Evolutionary conservation across 2,113 vertebrate species (phyloP).

Genomic region (Smithornis capensis): DNA sequence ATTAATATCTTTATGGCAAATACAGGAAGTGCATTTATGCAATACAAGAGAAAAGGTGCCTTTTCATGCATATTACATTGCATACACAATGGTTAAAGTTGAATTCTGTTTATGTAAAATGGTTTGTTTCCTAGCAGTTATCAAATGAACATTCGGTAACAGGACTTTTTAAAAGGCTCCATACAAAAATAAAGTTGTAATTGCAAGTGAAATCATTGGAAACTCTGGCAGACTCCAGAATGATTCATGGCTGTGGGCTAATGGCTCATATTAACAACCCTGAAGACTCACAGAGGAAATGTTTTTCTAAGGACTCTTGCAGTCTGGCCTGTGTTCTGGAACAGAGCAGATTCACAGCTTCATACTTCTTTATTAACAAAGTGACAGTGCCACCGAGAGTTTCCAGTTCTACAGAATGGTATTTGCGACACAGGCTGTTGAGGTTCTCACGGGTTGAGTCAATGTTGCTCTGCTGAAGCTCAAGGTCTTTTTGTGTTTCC

Average conservation of each 20-base stretch:
- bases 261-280: background rate
- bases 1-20: background rate
- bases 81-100: background rate
- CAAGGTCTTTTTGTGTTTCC: slow-evolving; percentile 86
- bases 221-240: slow-evolving; percentile 27
- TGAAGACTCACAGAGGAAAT: slow-evolving; percentile 80
- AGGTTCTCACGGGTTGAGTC: slow-evolving; percentile 83
- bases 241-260: slow-evolving; percentile 9
- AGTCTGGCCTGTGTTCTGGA: slow-evolving; percentile 80
- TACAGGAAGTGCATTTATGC: background rate
- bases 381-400: slow-evolving; percentile 82
- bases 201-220: slow-evolving; percentile 20
- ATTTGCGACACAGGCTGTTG: slow-evolving; percentile 85
- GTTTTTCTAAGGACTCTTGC: slow-evolving; percentile 86
- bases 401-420: slow-evolving; percentile 85
- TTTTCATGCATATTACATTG: background rate
- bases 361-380: slow-evolving; percentile 83
- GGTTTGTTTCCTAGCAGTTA: background rate
- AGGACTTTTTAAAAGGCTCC: background rate
- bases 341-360: slow-evolving; percentile 82
- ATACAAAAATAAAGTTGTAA: background rate
- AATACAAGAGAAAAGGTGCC: background rate
- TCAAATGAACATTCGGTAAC: background rate
- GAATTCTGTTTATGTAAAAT: background rate
- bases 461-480: slow-evolving; percentile 82